Conservation (phyloP, 2,797 vertebrate species). For the Steatocranus sp. region DNA sequence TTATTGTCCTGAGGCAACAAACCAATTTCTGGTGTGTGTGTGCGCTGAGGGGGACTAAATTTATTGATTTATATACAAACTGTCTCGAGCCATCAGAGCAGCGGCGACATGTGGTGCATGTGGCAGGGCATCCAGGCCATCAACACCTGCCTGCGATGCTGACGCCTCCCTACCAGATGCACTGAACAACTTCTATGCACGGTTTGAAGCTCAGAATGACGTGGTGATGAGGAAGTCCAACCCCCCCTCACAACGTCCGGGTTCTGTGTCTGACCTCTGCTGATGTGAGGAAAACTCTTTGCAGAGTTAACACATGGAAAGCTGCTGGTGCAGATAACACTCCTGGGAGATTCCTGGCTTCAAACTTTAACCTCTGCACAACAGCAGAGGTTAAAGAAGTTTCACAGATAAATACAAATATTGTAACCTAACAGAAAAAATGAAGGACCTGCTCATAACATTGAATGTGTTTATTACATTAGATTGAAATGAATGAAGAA, state of each 20-base stretch:
- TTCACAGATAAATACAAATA: neutral
- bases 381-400: neutral
- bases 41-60: fast-evolving
- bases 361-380: neutral
- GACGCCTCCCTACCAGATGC: neutral
- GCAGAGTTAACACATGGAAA: neutral
- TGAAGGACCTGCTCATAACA: fast-evolving
- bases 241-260: neutral
- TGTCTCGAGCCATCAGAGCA: neutral
- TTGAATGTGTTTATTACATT: neutral
- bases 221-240: neutral
- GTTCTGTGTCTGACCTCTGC: neutral
- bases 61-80: neutral
- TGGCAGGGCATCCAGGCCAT: neutral
- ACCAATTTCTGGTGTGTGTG: neutral
- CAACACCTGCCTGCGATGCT: neutral
- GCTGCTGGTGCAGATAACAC: neutral
- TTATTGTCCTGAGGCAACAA: neutral
- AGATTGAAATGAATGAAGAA: neutral
- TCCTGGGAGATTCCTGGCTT: neutral
- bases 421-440: neutral
- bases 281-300: neutral
- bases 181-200: neutral
- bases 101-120: neutral
- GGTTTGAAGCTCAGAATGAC: neutral